Base-by-base conservation (phyloP, 2,797 vertebrate species). In the Agapornis canus region DNA sequence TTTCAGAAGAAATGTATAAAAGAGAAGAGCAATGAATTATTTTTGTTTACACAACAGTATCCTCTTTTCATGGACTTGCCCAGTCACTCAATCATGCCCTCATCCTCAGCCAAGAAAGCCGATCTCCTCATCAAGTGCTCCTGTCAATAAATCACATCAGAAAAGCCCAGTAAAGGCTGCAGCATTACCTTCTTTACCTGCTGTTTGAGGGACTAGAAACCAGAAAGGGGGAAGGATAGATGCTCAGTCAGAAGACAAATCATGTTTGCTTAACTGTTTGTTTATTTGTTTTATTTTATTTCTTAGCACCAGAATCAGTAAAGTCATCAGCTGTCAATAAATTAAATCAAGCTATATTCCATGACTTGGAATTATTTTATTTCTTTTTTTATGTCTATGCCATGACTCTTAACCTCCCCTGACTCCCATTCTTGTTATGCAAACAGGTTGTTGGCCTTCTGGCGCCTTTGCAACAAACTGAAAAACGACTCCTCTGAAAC, bases 171-270 rank as follows among this genome's bases (percentile, higher is more conserved):
- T 43, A 35, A 52, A 65, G 17, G 20, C 14, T 78, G 37, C 13
- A 64, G 3, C 13, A 40, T 12, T 13, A 9, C 0, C 0, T 14
- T 22, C 51, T 61, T 57, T 5, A 70, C 21, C 18, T n/a, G 8
- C 3, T 52, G 6, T 13, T 65, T 26, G 42, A 21, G 18, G 13
- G 4, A 56, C 17, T 39, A 5, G 40, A 73, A 82, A 61, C 10
- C 12, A 57, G 27, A 61, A 70, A 23, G 3, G 7, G 23, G 32
- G 12, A 48, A 60, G 10, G 2, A 69, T 13, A 27, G 0, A 3
- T 29, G 16, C 11, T 21, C 21, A 57, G n/a, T 73, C 6, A 5
- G 61, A 5, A 32, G 10, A 3, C 13, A 65, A 60, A 10, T 13
- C 17, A 16, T 21, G 3, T 32, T 43, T 45, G 35, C 25, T 37